A percentile compares a stretch with the other conserved stretches of the same genome.
Conservation (phyloP, 2,113 vertebrate species). For the Peromyscus leucopus region DNA sequence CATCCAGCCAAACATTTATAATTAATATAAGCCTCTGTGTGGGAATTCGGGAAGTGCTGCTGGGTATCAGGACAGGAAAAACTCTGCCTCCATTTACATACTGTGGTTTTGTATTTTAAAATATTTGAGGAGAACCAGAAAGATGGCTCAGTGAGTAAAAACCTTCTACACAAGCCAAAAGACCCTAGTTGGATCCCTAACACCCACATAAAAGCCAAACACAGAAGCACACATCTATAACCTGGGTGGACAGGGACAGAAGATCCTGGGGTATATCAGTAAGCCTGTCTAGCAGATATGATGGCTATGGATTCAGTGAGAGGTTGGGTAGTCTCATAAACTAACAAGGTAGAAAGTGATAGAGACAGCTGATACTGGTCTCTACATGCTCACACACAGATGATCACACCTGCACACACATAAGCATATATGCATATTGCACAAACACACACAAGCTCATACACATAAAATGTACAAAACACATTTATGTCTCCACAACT, state of each 20-base stretch:
- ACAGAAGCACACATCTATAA: background rate
- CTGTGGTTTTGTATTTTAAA: slow-evolving; percentile 44
- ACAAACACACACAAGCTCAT: background rate
- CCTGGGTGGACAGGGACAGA: background rate
- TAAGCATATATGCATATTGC: background rate
- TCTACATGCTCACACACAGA: background rate
- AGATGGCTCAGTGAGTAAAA: background rate
- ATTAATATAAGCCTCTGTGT: too few relatives aligned
- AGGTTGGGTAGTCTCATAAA: background rate
- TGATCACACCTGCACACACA: background rate
- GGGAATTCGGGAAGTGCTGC: too few relatives aligned
- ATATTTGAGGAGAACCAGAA: background rate
- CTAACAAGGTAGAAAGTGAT: background rate
- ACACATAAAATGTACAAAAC: background rate
- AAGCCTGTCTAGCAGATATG: background rate
- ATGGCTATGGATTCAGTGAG: background rate
- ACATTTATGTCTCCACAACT: background rate
- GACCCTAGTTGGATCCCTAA: background rate
- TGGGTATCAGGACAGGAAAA: too few relatives aligned
- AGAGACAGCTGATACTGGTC: background rate
- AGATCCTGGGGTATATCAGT: background rate
- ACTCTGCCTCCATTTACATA: too few relatives aligned
- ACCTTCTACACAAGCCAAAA: background rate
- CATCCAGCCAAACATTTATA: too few relatives aligned
- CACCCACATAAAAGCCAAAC: background rate